These are phyloP conservation scores for Ceratotherium simum DNA, from an alignment of 2,113 vertebrate genomes.

Conservation along the genomic window DNA sequence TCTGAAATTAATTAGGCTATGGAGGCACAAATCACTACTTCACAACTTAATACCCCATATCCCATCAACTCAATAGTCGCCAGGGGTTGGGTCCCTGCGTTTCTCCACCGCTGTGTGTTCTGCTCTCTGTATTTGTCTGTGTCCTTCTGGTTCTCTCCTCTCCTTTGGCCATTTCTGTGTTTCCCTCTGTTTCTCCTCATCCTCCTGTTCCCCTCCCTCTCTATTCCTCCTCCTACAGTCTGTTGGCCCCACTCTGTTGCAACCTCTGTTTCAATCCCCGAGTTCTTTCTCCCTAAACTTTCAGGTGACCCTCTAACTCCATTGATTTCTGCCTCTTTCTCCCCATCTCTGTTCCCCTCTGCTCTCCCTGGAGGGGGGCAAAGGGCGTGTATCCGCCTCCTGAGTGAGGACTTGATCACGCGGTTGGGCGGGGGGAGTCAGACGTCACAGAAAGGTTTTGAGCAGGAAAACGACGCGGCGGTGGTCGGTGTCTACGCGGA, in stretches of 20 bases:
- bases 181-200: background rate
- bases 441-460: background rate
- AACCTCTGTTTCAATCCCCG: background rate
- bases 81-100: no score
- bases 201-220: background rate
- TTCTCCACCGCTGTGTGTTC: background rate
- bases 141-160: background rate
- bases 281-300: background rate
- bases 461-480: background rate
- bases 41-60: background rate
- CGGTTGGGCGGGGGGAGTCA: background rate
- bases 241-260: background rate
- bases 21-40: background rate
- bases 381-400: background rate
- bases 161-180: background rate
- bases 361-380: background rate
- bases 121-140: background rate
- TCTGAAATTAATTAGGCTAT: background rate
- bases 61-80: background rate
- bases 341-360: background rate
- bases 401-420: fast-evolving
- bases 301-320: background rate
- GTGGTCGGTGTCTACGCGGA: background rate
- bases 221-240: background rate
- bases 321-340: background rate